These are phyloP conservation scores for Geotria australis DNA, from an alignment of 2,797 vertebrate species.

Conservation along the genomic window DNA sequence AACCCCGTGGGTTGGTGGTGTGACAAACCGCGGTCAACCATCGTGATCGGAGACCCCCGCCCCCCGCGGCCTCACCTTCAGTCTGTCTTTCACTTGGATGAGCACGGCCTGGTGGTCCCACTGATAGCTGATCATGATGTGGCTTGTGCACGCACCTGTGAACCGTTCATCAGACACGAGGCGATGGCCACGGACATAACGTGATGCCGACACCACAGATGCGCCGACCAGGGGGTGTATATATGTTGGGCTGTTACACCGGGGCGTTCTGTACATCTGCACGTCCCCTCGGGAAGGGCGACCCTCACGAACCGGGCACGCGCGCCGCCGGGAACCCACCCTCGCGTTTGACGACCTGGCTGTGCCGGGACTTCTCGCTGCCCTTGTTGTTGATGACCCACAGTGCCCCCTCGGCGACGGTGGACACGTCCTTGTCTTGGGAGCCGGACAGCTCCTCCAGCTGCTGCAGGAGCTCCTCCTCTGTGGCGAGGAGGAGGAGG, in stretches of 20 bases:
- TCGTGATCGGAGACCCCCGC: too few relatives aligned
- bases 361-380: background rate
- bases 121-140: slow-evolving; percentile 3
- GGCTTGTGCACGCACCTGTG: background rate
- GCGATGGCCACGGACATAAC: too few relatives aligned
- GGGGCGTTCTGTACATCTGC: too few relatives aligned
- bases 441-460: slow-evolving; percentile 1
- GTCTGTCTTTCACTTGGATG: slow-evolving; percentile 1
- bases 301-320: too few relatives aligned
- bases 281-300: too few relatives aligned
- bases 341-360: background rate
- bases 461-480: slow-evolving; percentile 1
- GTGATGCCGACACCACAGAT: too few relatives aligned
- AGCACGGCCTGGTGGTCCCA: slow-evolving; percentile 1
- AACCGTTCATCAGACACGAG: background rate
- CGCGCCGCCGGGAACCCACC: too few relatives aligned
- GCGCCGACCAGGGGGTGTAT: too few relatives aligned
- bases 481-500: background rate
- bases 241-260: too few relatives aligned
- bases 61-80: slow-evolving; percentile 1
- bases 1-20: too few relatives aligned
- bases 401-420: background rate
- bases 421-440: background rate
- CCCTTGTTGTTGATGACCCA: slow-evolving; percentile 1
- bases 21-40: too few relatives aligned